Base-by-base conservation (phyloP, 1,140 invertebrate genomes). In the Mercenaria mercenaria region DNA sequence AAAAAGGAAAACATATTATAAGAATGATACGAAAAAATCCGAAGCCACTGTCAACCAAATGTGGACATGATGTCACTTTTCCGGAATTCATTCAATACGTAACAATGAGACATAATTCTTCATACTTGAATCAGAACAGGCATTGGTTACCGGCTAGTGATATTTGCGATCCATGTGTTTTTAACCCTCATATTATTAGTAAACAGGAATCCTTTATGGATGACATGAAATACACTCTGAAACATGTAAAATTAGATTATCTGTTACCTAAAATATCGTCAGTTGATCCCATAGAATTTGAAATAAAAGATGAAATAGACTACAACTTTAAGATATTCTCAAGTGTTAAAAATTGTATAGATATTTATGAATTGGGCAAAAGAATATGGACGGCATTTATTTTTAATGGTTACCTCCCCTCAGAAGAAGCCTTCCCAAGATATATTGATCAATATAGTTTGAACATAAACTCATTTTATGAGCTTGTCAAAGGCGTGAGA, bases 11-110 rank as follows among this genome's bases (percentile, higher is more conserved):
- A 52, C 26, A 69, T 50, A 91, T 91, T 41, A 64, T 91, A 32
- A 34, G 52, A 37, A 56, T 47, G 41, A 29, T 69, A 20, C 74
- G 92, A 18, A 34, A 79, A 18, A 83, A 91, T 39, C 11, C 61
- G 10, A 74, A 77, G 0, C 18, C n/a, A 0, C 39, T 69, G n/a
- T 20, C 69, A n/a, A 11, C 39, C 2, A 34, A 74, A 15, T 93
- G 92, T 84, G 86, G 86, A n/a, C 56, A 84, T 77, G 92, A 93
- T 69, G 88, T 91, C 23, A 91, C 86, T n/a, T 92, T 91, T 72
- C 23, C 52, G 29, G 92, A 91, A 37, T 91, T 93, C 50, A 26
- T 90, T 26, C 39, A 88, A 23, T 91, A 88, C 50, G 87, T 93
- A 15, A 84, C 64, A 10, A 37, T 43, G 26, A 64, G 77, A 47